Percentiles rank a stretch among this genome's conserved stretches.
These are phyloP conservation scores for Bradypodion pumilum DNA, from an alignment of 2,797 vertebrate species.

Conservation along the genomic window DNA sequence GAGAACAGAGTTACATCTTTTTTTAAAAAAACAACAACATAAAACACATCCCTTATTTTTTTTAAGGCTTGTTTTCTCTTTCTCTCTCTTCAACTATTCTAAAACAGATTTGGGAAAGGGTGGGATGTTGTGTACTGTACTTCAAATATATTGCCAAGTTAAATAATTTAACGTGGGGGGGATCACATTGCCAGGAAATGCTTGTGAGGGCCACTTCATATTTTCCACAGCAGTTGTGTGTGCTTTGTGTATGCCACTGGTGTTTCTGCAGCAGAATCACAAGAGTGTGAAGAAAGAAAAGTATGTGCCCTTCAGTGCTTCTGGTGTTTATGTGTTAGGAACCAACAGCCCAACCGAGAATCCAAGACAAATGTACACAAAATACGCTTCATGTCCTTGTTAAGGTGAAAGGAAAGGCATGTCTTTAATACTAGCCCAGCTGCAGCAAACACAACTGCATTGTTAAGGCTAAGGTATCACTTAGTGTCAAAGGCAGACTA, in stretches of 20 bases:
- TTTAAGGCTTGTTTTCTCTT: slow-evolving; percentile 27
- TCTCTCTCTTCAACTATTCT: not conserved
- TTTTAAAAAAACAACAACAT: slow-evolving; percentile 59
- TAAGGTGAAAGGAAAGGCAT: no score
- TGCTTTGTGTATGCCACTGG: not conserved
- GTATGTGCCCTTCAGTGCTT: not conserved
- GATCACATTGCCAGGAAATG: not conserved
- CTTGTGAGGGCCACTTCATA: not conserved
- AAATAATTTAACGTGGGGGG: not conserved
- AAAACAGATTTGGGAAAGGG: slow-evolving; percentile 10
- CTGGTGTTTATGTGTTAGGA: not conserved
- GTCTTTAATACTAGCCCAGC: not conserved
- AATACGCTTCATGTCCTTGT: not conserved
- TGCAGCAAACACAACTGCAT: not conserved
- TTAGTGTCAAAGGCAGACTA: not conserved
- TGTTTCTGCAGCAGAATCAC: not conserved
- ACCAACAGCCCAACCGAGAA: not conserved
- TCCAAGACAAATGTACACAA: not conserved
- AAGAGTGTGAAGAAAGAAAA: not conserved
- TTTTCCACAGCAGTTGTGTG: not conserved
- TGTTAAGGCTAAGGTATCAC: not conserved
- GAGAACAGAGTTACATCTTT: slow-evolving; percentile 35
- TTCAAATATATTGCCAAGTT: not conserved
- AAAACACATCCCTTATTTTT: slow-evolving; percentile 42
- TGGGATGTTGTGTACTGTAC: not conserved